These are phyloP conservation scores for Narcine bancroftii DNA, from an alignment of 2,113 vertebrate genomes.

Conservation along the genomic window DNA sequence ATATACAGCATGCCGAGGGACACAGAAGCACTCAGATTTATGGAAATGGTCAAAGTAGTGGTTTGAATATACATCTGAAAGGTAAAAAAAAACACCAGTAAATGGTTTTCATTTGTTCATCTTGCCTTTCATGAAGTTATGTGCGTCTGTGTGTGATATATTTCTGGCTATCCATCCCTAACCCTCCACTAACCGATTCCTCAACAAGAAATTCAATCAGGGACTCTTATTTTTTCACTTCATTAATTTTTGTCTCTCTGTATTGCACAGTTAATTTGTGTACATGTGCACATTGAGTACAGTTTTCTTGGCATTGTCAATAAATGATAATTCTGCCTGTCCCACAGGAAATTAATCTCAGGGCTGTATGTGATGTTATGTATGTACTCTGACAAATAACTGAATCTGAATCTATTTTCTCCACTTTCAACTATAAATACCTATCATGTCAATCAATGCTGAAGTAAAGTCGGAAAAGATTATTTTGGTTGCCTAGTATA, in stretches of 20 bases:
- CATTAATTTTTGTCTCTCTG: too few species aligned
- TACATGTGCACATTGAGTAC: too few species aligned
- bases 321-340: too few species aligned
- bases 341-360: too few species aligned
- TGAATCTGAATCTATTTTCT: too few species aligned
- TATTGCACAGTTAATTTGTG: too few species aligned
- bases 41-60: constrained; percentile 87
- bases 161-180: background rate
- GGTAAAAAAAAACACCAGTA: constrained; percentile 16
- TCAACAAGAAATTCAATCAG: too few species aligned
- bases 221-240: too few species aligned
- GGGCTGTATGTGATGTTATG: too few species aligned
- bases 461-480: background rate
- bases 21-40: constrained; percentile 91
- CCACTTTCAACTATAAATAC: background rate
- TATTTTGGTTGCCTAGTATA: background rate
- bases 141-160: too few species aligned
- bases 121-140: background rate
- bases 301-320: too few species aligned
- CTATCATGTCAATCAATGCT: background rate
- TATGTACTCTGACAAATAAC: too few species aligned
- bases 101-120: background rate
- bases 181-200: background rate
- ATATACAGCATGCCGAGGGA: constrained; percentile 96
- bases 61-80: constrained; percentile 92